Base-by-base conservation (phyloP, 2,113 vertebrate genomes). In the Oreotrochilus melanogaster region DNA sequence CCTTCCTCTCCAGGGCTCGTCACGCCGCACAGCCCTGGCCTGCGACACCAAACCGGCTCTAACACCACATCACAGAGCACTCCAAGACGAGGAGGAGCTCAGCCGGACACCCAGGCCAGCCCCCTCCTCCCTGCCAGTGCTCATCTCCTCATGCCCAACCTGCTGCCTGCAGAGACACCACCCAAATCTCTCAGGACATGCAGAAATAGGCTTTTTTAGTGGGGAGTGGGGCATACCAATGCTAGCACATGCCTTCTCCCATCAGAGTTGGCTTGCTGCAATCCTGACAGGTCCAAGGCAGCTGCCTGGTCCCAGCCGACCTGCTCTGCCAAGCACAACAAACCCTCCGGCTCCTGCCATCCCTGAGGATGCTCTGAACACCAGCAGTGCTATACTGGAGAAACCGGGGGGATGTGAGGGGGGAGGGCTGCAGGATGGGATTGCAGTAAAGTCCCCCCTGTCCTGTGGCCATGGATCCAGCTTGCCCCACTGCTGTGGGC, bases 191-290 rank as follows among this genome's bases (percentile, higher is more conserved):
- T 47, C 22, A 17, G 14, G 30, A 39, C 4, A 2, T 2, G 30
- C 30, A 9, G 31, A 88, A 95, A 95, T 39, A 69, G 21, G 21
- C 9, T 3, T n/a, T 62, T 69, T 57, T 5, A 4, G 6, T n/a
- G 30, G 57, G 42, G 43, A 47, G 25, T 1, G 2, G 33, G 30
- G 21, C n/a, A 72, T 27, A 14, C 9, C 24, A 21, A 14, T 53
- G 28, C 35, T 2, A 27, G 71, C 58, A 33, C 5, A 9, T 1
- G 1, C 9, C 62, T 18, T 76, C 53, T 39, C 35, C 72, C 67
- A 72, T 57, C n/a, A 9, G 9, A 0, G 2, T 13, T 12, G 0
- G 2, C 3, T 2, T 23, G 58, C 72, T 70, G 69, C 56, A 39
- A 35, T 10, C 61, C 47, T 4, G 0, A 18, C 14, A 17, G 48